Base-by-base conservation (phyloP, 2,797 vertebrate species). In the Varecia variegata region DNA sequence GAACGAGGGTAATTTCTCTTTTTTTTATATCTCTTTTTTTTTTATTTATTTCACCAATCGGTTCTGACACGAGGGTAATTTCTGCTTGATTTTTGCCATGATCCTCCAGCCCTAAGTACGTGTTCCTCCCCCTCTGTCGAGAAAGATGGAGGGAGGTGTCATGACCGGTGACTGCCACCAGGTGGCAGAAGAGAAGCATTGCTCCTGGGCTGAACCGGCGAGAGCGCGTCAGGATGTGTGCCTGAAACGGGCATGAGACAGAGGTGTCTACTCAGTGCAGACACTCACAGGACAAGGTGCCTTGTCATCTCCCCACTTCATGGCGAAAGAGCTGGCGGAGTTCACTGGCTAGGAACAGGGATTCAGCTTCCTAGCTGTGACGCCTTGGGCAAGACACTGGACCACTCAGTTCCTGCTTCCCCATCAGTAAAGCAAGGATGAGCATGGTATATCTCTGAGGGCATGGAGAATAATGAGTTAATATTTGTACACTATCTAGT, bases 111-210 rank as follows among this genome's bases (percentile, higher is more conserved):
- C 82, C 40, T 43, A 4, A 21, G 27, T 43, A 12, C 7, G 1
- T 1, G 10, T n/a, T 27, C 4, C 1, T 2, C 18, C 43, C 62
- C 32, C 17, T 65, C 32, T 17, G 32, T n/a, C 17, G 27, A 52
- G 5, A 45, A 5, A 21, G 3, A 56, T 4, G 15, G 40, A 18
- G 1, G 45, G 18, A 30, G 12, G 10, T 11, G 93, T 62, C n/a
- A 25, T 88, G 50, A 35, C 82, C 35, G 0, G 0, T 0, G 4
- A 3, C 5, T 21, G 73, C 93, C 97, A 94, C 95, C 71, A 97
- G 96, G 35, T 88, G 97, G 94, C 97, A 90, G 96, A 20, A 94
- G 82, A 96, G 95, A 92, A 45, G 90, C 94, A 18, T 60, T 5
- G 62, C 45, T 47, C 15, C 5, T 1, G 0, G 74, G 52, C 77